phyloP scores from a whole-genome alignment of 23 tunicate genomes.

The Trididemnum miniatum region DNA sequence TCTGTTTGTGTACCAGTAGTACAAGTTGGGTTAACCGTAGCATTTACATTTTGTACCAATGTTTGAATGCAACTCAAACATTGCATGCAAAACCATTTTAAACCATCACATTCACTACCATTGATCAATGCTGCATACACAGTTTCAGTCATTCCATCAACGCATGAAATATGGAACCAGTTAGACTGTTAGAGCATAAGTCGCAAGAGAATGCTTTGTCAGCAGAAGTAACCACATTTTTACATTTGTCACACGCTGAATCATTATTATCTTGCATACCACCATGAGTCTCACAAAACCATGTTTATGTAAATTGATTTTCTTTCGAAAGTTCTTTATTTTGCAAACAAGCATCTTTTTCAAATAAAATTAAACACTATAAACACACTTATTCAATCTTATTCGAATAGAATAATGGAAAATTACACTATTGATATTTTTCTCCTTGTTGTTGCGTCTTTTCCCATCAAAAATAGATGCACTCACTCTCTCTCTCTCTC shows the following conservation, averaged over 20 bases:
- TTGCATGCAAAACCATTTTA: neutral
- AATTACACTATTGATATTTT: too few relatives aligned
- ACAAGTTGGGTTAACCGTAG: neutral
- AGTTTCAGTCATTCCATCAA: neutral
- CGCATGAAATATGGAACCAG: neutral
- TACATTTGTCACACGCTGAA: neutral
- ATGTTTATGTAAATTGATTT: neutral
- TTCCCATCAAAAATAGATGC: too few relatives aligned
- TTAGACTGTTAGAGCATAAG: neutral
- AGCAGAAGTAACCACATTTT: neutral
- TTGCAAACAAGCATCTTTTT: neutral
- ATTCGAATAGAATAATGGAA: neutral
- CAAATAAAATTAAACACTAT: too few relatives aligned
- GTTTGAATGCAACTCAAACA: neutral
- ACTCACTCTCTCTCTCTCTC: too few relatives aligned
- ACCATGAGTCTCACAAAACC: neutral
- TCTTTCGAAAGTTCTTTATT: neutral
- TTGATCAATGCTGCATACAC: neutral
- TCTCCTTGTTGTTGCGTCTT: too few relatives aligned
- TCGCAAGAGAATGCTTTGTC: neutral
- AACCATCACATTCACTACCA: neutral
- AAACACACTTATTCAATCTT: neutral
- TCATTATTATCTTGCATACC: neutral
- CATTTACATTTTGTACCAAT: neutral
- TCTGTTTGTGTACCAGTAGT: neutral